Conservation (phyloP, 2,113 vertebrate genomes). For the Xerus inauris region DNA sequence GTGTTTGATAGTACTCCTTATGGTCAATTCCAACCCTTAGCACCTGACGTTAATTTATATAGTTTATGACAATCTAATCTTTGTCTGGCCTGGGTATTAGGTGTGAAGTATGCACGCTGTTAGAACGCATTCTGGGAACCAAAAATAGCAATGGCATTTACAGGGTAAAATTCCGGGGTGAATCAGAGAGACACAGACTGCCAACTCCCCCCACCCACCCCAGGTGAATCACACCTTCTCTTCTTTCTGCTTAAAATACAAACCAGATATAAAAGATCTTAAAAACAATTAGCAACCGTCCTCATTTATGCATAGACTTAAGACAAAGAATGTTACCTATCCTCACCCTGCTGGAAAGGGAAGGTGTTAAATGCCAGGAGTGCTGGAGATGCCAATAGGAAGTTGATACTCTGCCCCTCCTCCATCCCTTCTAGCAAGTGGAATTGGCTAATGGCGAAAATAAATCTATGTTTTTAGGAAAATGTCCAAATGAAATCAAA, state of each 20-base stretch:
- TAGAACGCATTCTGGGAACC: constrained; percentile 11
- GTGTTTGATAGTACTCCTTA: neutral
- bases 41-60: neutral
- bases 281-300: constrained; percentile 49
- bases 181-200: neutral
- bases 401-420: neutral
- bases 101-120: neutral
- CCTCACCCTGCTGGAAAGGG: neutral
- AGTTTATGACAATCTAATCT: constrained; percentile 2
- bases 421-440: neutral
- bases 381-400: neutral
- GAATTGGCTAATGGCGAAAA: constrained; percentile 28
- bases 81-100: neutral
- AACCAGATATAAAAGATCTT: neutral
- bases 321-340: neutral
- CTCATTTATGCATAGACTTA: neutral
- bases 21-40: neutral
- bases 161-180: constrained; percentile 29
- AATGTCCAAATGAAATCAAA: neutral
- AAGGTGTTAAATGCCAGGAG: constrained; percentile 18
- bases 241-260: constrained; percentile 57
- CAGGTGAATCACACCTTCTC: constrained; percentile 27
- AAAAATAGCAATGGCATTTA: constrained; percentile 12
- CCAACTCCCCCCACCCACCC: no score
- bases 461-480: neutral